phyloP scores from a whole-genome alignment of 2,113 vertebrate species.

The Eurystomus gularis region DNA sequence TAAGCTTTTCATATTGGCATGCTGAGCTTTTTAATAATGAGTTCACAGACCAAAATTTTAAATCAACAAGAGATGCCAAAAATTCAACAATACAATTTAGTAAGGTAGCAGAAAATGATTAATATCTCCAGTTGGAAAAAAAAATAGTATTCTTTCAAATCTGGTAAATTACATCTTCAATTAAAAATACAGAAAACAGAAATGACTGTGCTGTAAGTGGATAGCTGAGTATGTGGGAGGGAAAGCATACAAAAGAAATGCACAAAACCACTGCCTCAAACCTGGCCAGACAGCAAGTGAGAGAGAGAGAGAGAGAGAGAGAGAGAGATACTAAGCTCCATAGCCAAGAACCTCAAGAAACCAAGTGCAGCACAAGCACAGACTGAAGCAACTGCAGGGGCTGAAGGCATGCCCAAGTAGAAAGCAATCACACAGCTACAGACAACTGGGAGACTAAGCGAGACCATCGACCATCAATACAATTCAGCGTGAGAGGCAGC shows the following conservation, averaged over 20 bases:
- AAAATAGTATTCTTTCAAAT: background rate
- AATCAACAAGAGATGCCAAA: background rate
- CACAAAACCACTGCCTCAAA: background rate
- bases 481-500: background rate
- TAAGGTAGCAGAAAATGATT: background rate
- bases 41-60: background rate
- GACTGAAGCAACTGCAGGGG: rapidly evolving
- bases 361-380: background rate
- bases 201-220: background rate
- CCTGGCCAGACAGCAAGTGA: background rate
- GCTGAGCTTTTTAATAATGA: background rate
- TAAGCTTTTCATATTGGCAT: background rate
- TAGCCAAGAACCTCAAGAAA: background rate
- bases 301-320: background rate
- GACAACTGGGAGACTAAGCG: background rate
- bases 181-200: background rate
- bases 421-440: background rate
- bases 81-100: background rate
- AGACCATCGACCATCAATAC: rapidly evolving
- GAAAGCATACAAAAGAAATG: background rate
- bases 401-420: background rate
- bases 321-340: background rate
- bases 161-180: background rate
- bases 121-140: background rate
- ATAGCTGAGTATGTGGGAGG: background rate